phyloP scores from a whole-genome alignment of 1,140 invertebrate species.

The Drosophila setifemur region DNA sequence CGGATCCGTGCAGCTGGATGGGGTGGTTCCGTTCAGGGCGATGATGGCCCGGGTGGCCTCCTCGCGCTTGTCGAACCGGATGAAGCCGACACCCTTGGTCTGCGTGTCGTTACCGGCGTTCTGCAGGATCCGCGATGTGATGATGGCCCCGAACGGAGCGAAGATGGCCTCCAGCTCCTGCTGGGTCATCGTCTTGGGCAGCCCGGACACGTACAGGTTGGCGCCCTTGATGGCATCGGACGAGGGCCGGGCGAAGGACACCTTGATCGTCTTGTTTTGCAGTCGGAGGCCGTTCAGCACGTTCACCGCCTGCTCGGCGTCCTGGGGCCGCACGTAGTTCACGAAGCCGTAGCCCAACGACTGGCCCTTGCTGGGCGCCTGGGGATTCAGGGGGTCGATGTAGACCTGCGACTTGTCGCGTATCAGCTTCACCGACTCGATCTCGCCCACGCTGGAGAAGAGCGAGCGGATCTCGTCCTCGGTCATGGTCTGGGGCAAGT shows the following conservation, averaged over 20 bases:
- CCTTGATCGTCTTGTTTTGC: conserved; percentile 96
- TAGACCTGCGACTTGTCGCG: conserved; percentile 92
- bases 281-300: conserved; percentile 92
- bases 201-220: conserved; percentile 93
- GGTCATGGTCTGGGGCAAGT: conserved; percentile 95
- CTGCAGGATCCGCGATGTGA: conserved; percentile 93
- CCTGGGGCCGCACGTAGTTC: conserved; percentile 91
- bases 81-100: conserved; percentile 86
- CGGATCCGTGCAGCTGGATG: conserved; percentile 84
- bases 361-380: conserved; percentile 86
- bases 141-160: conserved; percentile 91
- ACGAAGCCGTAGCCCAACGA: conserved; percentile 95
- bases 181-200: conserved; percentile 93
- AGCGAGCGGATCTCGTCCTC: conserved; percentile 94
- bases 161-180: conserved; percentile 92
- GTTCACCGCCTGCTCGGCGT: conserved; percentile 94
- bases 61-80: conserved; percentile 85
- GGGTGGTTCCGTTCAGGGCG: conserved; percentile 85
- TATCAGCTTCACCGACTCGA: conserved; percentile 95
- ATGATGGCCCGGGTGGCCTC: conserved; percentile 86
- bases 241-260: conserved; percentile 93
- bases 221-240: conserved; percentile 95
- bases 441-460: conserved; percentile 93
- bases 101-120: conserved; percentile 84
- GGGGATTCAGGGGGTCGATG: conserved; percentile 80